Evolutionary conservation across 2,113 vertebrate genomes (phyloP).

Genomic region (Scomber colias): DNA sequence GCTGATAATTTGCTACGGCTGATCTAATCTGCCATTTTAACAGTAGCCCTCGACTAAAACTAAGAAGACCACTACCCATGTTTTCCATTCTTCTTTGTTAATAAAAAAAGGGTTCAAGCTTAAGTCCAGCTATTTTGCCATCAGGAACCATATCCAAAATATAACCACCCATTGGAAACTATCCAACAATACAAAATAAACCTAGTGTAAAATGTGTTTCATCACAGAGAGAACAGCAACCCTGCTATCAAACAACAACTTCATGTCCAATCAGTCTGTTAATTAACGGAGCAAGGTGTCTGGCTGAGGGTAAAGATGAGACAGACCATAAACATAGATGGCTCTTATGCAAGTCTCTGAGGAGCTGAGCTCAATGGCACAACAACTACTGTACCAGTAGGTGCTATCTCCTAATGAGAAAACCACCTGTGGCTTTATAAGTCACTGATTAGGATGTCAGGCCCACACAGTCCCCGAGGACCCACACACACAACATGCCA

Average conservation of each 20-base stretch:
- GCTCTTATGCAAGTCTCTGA: constrained; percentile 1
- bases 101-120: not conserved
- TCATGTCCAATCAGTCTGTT: constrained; percentile 1
- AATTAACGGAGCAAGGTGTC: constrained; percentile 12
- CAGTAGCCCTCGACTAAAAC: too few species aligned
- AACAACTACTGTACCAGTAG: constrained; percentile 25
- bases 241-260: constrained; percentile 4
- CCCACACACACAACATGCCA: constrained; percentile 8
- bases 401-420: constrained; percentile 60
- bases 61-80: too few species aligned
- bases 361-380: constrained; percentile 25
- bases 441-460: constrained; percentile 58
- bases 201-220: not conserved
- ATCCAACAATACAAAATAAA: not conserved
- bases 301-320: not conserved
- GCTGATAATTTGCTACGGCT: too few species aligned
- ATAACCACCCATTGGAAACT: too few species aligned
- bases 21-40: too few species aligned
- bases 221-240: not conserved
- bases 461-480: constrained; percentile 20
- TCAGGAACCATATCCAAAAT: not conserved
- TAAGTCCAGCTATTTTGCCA: not conserved
- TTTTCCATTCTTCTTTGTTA: too few species aligned
- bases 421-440: constrained; percentile 61
- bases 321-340: not conserved